Evolutionary conservation across 1,140 invertebrate species (phyloP), one percentile per base, ranked within the genome.

Genomic region (Drepana arcuata): DNA sequence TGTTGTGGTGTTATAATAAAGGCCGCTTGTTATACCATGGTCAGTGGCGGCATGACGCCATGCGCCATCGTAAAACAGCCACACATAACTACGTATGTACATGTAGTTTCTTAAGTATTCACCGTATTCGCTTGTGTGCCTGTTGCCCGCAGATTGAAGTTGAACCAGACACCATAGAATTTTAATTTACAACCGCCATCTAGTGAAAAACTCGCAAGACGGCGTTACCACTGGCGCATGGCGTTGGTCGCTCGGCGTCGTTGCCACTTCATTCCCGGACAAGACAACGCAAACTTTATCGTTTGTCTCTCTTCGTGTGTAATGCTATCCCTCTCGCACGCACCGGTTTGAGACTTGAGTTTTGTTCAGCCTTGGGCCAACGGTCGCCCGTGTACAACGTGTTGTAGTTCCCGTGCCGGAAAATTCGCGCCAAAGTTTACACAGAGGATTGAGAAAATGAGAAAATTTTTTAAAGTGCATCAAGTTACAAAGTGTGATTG

Each of bases 391-490:
- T 39, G 43, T 48, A 48, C 49, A 47, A 59, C 61, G 65, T 66
- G 43, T 48, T 51, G 46, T 48, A 34, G 39, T 37, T 30, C 26
- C 38, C 36, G 40, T 49, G 35, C 47, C 24, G 26, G 38, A 44
- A 29, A 52, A 50, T 54, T 63, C 68, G 68, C 63, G 68, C 50
- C 57, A 61, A 75, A 72, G 47, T 70, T 70, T 63, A 50, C 51
- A 41, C 46, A 26, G 2, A 26, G 34, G 32, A 53, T 37, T 40
- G 55, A 38, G 46, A 67, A 59, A 70, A 72, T 66, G 59, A 67
- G 33, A 51, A 32, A 34, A 24, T 41, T 48, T 45, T 41, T 28
- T 36, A 50, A 39, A 50, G 62, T 63, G 49, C 34, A 40, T 27
- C 21, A 46, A 47, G 31, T 44, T 42, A 18, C 11, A 37, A 34